phyloP scores from a whole-genome alignment of 2,888 invertebrate genomes.

The Sthenelais limicola region DNA sequence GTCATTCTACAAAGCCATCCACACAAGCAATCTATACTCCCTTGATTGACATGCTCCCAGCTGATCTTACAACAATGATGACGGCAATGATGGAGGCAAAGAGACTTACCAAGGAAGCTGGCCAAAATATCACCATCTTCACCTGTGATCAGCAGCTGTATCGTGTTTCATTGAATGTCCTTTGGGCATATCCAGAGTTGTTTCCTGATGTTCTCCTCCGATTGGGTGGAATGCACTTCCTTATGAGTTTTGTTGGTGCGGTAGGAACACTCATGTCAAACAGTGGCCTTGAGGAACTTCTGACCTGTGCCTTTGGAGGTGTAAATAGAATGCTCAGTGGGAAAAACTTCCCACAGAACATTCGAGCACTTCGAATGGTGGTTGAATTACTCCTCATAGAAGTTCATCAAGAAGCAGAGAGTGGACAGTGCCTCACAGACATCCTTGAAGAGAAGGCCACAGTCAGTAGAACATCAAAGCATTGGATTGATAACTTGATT shows the following conservation, averaged over 20 bases:
- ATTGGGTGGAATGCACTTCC: conserved; percentile 23
- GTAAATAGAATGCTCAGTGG: not conserved
- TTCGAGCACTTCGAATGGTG: not conserved
- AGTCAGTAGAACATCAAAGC: conserved; percentile 39
- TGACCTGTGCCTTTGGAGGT: not conserved
- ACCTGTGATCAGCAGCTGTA: conserved; percentile 8
- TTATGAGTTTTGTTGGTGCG: conserved; percentile 2
- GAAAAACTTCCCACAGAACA: conserved; percentile 27
- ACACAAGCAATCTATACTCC: not conserved
- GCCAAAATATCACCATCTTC: not conserved
- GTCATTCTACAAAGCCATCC: too few species aligned
- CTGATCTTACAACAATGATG: not conserved
- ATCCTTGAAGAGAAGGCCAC: not conserved
- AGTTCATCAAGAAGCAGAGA: not conserved
- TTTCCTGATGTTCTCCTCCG: not conserved
- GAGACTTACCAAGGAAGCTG: not conserved
- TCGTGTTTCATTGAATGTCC: not conserved
- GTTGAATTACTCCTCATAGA: not conserved
- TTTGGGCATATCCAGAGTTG: not conserved
- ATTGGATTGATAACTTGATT: conserved; percentile 49
- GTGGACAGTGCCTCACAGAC: not conserved
- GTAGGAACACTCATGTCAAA: conserved; percentile 20
- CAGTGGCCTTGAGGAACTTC: not conserved
- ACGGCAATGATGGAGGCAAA: not conserved
- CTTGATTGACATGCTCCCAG: not conserved